Percentiles rank a stretch among this genome's conserved stretches.
Evolutionary conservation across 2,113 vertebrate species (phyloP).

Genomic region (Genyomyrus donnyi): DNA sequence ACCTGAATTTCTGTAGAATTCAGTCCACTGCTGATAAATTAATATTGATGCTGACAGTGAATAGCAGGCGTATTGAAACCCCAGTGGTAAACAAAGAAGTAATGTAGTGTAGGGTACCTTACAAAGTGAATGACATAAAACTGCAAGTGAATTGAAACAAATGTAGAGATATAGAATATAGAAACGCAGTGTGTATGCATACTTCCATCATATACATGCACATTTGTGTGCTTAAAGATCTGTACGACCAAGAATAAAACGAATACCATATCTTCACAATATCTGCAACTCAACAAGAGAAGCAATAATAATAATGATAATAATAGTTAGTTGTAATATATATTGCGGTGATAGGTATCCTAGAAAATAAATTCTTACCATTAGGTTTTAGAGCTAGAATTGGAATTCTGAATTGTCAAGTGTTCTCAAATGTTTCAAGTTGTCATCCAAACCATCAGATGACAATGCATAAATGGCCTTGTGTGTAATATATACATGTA

Average conservation of each 20-base stretch:
- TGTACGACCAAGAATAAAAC: not conserved
- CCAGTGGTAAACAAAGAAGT: not conserved
- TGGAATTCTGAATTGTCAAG: not conserved
- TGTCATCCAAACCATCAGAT: not conserved
- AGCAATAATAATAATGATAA: not conserved
- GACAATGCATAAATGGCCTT: not conserved
- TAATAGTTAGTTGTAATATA: not conserved
- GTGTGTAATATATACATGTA: not conserved
- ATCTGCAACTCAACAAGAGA: too few relatives aligned
- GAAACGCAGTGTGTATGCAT: not conserved
- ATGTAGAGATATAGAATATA: not conserved
- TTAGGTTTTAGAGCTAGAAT: not conserved
- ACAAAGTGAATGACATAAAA: not conserved
- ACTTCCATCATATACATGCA: not conserved
- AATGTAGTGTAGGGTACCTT: not conserved
- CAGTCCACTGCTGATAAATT: not conserved
- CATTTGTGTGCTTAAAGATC: not conserved
- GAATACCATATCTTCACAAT: too few relatives aligned
- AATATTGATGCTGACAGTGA: slow-evolving; percentile 8
- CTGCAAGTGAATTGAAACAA: not conserved
- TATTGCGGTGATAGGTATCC: too few relatives aligned
- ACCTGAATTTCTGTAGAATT: not conserved
- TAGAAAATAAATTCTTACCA: not conserved
- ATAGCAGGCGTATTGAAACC: not conserved
- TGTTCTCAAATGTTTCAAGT: not conserved